These are phyloP conservation scores for Drosophila hawaiiensis DNA, from an alignment of 2,888 invertebrate species.

Conservation along the genomic window DNA sequence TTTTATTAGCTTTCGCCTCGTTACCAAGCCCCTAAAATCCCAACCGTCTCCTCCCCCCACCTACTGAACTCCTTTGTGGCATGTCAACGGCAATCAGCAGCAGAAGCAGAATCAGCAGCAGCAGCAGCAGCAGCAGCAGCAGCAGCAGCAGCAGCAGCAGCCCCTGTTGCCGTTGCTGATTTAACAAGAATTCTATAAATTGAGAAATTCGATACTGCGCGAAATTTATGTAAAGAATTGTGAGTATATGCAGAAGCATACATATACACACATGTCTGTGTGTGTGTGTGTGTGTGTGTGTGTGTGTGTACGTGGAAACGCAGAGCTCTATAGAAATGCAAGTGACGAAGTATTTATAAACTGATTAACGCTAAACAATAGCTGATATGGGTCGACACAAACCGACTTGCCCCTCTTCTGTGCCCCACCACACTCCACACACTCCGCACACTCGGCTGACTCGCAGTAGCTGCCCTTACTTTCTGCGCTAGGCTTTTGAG, in stretches of 20 bases:
- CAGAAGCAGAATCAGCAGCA: background rate
- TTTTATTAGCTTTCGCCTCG: conserved; percentile 71
- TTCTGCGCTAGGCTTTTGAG: background rate
- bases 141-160: background rate
- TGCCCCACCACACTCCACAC: background rate
- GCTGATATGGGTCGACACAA: conserved; percentile 70
- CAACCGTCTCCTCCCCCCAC: background rate
- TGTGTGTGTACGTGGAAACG: conserved; percentile 16
- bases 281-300: background rate
- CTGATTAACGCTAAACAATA: conserved; percentile 75
- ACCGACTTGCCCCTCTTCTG: background rate
- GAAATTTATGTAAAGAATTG: conserved; percentile 58
- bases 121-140: background rate
- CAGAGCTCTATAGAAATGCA: conserved; percentile 57
- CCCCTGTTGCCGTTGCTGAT: conserved; percentile 28
- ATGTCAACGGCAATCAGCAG: conserved; percentile 49
- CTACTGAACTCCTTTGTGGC: conserved; percentile 10
- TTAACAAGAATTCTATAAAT: conserved; percentile 64
- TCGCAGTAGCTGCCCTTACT: background rate
- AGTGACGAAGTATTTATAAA: conserved; percentile 79
- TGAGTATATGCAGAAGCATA: conserved; percentile 16
- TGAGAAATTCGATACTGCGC: conserved; percentile 69
- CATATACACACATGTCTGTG: background rate
- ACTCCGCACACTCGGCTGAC: background rate
- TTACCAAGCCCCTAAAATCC: background rate